phyloP scores from a whole-genome alignment of 2,888 invertebrate genomes.

The Adelognathus sp. region DNA sequence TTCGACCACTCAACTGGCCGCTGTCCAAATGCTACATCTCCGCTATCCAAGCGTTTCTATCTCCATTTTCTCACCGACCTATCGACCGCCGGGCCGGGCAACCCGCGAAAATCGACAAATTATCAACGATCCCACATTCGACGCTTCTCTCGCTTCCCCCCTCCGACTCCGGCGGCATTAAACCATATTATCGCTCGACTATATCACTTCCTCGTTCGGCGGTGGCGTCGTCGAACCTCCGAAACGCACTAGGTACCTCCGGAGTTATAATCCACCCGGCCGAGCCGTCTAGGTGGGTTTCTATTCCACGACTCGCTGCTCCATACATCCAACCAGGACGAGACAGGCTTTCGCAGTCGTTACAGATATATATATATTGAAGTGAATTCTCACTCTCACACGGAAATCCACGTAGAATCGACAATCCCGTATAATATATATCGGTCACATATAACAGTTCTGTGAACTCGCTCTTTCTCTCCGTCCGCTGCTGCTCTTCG shows the following conservation, averaged over 20 bases:
- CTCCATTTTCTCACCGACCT: not conserved
- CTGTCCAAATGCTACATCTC: conserved; percentile 55
- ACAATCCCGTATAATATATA: conserved; percentile 39
- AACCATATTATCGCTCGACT: conserved; percentile 60
- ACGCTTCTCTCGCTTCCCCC: not conserved
- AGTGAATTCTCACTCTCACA: conserved; percentile 25
- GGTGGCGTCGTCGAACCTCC: conserved; percentile 53
- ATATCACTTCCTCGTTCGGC: conserved; percentile 57
- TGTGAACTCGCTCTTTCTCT: not conserved
- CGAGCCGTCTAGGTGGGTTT: not conserved
- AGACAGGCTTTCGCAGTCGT: too few species aligned
- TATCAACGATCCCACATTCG: conserved; percentile 54
- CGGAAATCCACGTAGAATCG: too few species aligned
- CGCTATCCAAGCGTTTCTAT: conserved; percentile 11
- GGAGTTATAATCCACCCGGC: conserved; percentile 10
- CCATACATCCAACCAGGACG: not conserved
- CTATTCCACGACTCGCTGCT: not conserved
- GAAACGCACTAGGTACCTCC: conserved; percentile 23
- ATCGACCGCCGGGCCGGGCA: conserved; percentile 35
- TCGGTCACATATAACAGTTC: conserved; percentile 4
- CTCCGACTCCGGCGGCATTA: conserved; percentile 42
- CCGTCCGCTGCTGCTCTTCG: not conserved
- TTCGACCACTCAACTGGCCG: conserved; percentile 37
- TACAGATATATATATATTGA: too few species aligned
- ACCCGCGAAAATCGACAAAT: conserved; percentile 62